Evolutionary conservation across 2,888 invertebrate species (phyloP).

Genomic region (Sipunculus nudus): DNA sequence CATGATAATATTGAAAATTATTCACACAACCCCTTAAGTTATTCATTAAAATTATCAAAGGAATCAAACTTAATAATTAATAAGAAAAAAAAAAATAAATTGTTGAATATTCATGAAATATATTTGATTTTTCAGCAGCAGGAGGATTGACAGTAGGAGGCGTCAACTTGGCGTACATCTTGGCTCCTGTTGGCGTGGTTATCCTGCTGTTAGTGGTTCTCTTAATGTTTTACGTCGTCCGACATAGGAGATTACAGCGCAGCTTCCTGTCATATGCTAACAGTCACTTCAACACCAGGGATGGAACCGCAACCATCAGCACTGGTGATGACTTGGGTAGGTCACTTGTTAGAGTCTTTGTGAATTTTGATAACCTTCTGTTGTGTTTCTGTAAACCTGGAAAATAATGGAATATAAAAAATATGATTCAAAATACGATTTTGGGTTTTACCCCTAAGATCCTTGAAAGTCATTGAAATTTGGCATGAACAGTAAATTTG

Average conservation of each 20-base stretch:
- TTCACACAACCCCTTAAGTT: no score
- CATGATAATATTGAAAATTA: no score
- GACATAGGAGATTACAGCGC: constrained; percentile 79
- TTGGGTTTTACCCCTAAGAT: no score
- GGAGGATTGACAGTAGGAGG: no score
- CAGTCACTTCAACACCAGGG: constrained; percentile 85
- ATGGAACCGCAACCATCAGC: constrained; percentile 86
- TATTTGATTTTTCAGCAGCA: no score
- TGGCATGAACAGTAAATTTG: no score
- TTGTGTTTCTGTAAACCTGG: neutral
- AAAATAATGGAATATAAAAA: neutral
- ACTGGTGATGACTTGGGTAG: constrained; percentile 75
- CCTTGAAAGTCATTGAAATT: no score
- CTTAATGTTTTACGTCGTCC: constrained; percentile 74
- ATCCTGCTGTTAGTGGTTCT: constrained; percentile 72
- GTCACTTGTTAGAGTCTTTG: constrained; percentile 7
- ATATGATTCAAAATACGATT: neutral
- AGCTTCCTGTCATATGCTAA: constrained; percentile 84
- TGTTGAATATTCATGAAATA: no score
- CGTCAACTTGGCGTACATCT: constrained; percentile 10
- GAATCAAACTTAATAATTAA: no score
- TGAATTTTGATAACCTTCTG: neutral
- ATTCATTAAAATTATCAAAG: no score
- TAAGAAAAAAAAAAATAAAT: no score
- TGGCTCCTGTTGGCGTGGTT: constrained; percentile 67